Evolutionary conservation across 1,140 invertebrate genomes (phyloP), one percentile per base, ranked within the genome.

Genomic region (Lamellibrachia luymesi): DNA sequence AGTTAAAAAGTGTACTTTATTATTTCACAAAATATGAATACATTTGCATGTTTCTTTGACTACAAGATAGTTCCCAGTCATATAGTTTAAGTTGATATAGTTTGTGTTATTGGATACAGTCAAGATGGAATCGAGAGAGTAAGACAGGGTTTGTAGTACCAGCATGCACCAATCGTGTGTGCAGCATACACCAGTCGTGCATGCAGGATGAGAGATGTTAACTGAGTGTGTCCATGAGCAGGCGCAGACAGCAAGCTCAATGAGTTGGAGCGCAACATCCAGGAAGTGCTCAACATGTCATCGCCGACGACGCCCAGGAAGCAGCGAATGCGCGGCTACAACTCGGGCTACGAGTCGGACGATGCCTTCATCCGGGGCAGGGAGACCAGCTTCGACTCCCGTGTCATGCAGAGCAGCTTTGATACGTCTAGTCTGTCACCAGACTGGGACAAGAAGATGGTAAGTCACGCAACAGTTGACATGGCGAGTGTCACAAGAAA

Each of bases 261-360:
- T 1, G 64, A 80, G 13, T 22, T 80, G 5, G 64, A 80, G 17
- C 64, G 64, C 7, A 80, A 80, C 64, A 80, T 80, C 64, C 64
- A 80, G 64, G 64, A 80, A 80, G 64, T 80, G 64, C 64, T 80
- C 64, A 80, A 80, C 6, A 80, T 80, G 64, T 80, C 64, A 22
- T 80, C 64, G 2, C 64, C 64, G 64, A 80, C 64, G 13, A 80
- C 64, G 13, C 64, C 64, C 64, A 80, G 17, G 64, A 8, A 22
- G 91, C 51, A 22, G 91, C 51, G 6, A 10, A 91, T 91, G 49
- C 91, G 51, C 17, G 27, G 8, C 49, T 91, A 91, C 25, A 91
- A 91, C 91, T 91, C 91, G 2, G 91, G 91, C 91, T 50, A 49
- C 51, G 91, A 91, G 91, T 91, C 91, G 49, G 91, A 91, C 91